These are phyloP conservation scores for Acipenser oxyrinchus DNA, from an alignment of 2,797 vertebrate genomes.

Conservation along the genomic window DNA sequence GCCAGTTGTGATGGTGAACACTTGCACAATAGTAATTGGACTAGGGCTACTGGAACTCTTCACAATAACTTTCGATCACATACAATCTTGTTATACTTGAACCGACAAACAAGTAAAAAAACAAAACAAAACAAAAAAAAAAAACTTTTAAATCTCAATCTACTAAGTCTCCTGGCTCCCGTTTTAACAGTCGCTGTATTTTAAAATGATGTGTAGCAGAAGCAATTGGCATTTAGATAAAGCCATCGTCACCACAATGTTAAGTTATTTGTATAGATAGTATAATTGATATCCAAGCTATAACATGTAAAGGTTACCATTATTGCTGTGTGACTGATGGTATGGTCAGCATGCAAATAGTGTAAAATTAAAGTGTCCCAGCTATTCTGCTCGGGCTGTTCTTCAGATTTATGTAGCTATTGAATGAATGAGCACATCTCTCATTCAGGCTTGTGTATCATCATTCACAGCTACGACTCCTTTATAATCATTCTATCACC, in stretches of 20 bases:
- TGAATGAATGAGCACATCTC: neutral
- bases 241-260: neutral
- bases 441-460: conserved; percentile 8
- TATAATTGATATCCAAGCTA: neutral
- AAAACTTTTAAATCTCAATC: too few relatives aligned
- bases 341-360: conserved; percentile 13
- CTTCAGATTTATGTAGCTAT: conserved; percentile 3
- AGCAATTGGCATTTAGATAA: neutral
- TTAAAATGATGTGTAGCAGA: too few relatives aligned
- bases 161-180: too few relatives aligned
- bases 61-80: too few relatives aligned
- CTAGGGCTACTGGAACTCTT: too few relatives aligned
- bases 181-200: too few relatives aligned
- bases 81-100: too few relatives aligned
- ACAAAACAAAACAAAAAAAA: too few relatives aligned
- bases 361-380: conserved; percentile 15
- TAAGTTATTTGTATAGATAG: conserved; percentile 3
- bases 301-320: neutral
- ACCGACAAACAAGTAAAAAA: too few relatives aligned
- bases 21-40: too few relatives aligned
- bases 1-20: too few relatives aligned
- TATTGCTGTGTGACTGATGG: neutral
- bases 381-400: conserved; percentile 3
- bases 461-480: conserved; percentile 10
- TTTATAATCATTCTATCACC: conserved; percentile 5